Evolutionary conservation across 2,888 invertebrate species (phyloP), one percentile per base, ranked within the genome.

Genomic region (Rhorus exstirpatorius): DNA sequence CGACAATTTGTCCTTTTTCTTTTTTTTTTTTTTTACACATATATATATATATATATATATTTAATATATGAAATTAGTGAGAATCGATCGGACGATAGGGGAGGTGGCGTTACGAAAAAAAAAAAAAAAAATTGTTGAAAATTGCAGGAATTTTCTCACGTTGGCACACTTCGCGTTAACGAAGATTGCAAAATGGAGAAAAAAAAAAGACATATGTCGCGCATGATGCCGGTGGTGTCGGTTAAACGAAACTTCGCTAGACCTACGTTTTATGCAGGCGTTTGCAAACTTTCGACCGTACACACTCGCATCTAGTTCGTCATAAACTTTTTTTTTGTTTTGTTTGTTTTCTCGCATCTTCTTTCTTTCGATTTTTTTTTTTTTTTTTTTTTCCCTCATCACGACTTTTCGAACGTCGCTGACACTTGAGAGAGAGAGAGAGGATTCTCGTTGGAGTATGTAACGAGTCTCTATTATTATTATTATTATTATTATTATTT

Each of bases 231-330:
- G 24, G 53, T 70, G 19, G 79, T 74, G 61, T 77, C 77, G 80
- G 71, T 76, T 61, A 14, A 71, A 71, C 75, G 79, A 84, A 87
- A 89, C 87, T 89, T 89, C 85, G 88, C 86, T 82, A 79, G 83
- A 77, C 79, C 90, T 90, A 88, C 88, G 89, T 90, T 90, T 89
- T 88, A 89, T 88, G 89, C 77, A 90, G 88, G 84, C 83, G 67
- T 1, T 58, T 84, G 87, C 87, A 88, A 87, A 89, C 86, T 88
- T 85, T 88, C 79, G 63, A 76, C 78, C 80, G 85, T 76, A 86
- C 85, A 85, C 78, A 72, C 41, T 53, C 10, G 24, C 19, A 41
- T 63, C 21, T 74, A 51, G 55, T 21, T 65, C 58, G 35, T n/a
- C 4, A 6, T 14, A 17, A 14, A n/a, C 21, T 60, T 17, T 60